Conservation (phyloP, 2,113 vertebrate genomes). For the Larimichthys polyactis region DNA sequence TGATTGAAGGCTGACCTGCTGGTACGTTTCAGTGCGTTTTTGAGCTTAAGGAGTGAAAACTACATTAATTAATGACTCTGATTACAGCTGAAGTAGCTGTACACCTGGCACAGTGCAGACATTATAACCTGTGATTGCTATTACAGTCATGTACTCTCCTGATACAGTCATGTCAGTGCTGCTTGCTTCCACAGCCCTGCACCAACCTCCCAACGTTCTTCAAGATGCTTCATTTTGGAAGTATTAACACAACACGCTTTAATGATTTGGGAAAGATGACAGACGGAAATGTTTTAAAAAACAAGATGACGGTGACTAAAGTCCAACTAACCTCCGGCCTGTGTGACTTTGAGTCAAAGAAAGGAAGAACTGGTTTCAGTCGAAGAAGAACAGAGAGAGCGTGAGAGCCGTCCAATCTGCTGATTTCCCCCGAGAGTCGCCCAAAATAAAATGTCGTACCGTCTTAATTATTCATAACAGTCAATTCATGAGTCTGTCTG, state of each 20-base stretch:
- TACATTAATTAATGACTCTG: background rate
- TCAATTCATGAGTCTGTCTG: slow-evolving; percentile 20
- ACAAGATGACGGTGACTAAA: background rate
- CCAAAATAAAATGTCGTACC: slow-evolving; percentile 33
- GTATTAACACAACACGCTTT: background rate
- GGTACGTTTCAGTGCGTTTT: background rate
- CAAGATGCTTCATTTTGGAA: too few relatives aligned
- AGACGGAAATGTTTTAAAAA: background rate
- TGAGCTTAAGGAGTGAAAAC: too few relatives aligned
- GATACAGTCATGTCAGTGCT: background rate
- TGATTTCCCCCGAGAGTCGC: too few relatives aligned
- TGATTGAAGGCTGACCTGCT: too few relatives aligned
- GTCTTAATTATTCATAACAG: slow-evolving; percentile 59
- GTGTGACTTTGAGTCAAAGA: background rate
- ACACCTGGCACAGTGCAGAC: background rate
- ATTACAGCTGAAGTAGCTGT: background rate
- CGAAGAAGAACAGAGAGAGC: background rate
- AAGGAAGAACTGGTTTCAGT: background rate
- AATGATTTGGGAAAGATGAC: background rate
- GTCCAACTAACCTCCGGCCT: slow-evolving; percentile 4
- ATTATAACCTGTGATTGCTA: background rate
- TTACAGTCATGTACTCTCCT: too few relatives aligned
- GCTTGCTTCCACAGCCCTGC: background rate
- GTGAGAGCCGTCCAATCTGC: background rate
- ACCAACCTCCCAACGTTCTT: too few relatives aligned